Percentiles rank a stretch among this genome's conserved stretches.
Conservation (phyloP, 2,113 vertebrate species). For the Sterrhoptilus dennistouni region DNA sequence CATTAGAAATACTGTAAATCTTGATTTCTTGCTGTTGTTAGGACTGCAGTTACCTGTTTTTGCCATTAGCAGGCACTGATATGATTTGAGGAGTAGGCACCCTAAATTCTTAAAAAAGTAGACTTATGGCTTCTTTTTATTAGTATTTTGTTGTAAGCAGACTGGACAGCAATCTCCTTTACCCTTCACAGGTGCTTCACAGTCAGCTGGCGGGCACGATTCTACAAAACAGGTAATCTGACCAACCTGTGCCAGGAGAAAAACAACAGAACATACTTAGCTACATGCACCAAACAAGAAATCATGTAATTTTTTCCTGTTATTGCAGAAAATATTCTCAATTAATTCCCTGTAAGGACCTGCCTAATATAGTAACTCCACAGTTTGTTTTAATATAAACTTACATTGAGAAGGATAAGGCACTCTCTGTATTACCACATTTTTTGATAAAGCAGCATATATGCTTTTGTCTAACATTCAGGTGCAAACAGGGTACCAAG, state of each 20-base stretch:
- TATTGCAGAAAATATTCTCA: background rate
- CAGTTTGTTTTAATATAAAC: background rate
- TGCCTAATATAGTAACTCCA: background rate
- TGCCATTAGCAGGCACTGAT: slow-evolving; percentile 44
- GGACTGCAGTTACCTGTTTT: slow-evolving; percentile 14
- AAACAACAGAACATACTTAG: background rate
- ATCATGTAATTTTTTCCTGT: background rate
- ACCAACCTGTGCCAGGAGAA: slow-evolving; percentile 75
- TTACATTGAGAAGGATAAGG: background rate
- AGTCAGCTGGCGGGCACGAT: slow-evolving; percentile 78
- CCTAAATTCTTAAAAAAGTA: background rate
- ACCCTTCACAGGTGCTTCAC: slow-evolving; percentile 77
- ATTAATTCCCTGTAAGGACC: background rate
- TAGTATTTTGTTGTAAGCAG: slow-evolving; percentile 68
- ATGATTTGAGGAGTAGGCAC: slow-evolving; percentile 9
- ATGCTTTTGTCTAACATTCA: background rate
- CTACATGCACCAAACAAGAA: background rate
- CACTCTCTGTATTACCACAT: background rate
- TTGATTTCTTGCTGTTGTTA: slow-evolving; percentile 6
- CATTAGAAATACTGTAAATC: slow-evolving; percentile 45
- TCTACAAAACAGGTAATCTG: slow-evolving; percentile 95
- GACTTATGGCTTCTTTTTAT: slow-evolving; percentile 56
- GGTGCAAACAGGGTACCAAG: background rate
- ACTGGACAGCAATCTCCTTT: slow-evolving; percentile 87
- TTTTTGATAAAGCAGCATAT: background rate